Base-by-base conservation (phyloP, 1,140 invertebrate genomes). In the Hermatobates lingyangjiaoensis region DNA sequence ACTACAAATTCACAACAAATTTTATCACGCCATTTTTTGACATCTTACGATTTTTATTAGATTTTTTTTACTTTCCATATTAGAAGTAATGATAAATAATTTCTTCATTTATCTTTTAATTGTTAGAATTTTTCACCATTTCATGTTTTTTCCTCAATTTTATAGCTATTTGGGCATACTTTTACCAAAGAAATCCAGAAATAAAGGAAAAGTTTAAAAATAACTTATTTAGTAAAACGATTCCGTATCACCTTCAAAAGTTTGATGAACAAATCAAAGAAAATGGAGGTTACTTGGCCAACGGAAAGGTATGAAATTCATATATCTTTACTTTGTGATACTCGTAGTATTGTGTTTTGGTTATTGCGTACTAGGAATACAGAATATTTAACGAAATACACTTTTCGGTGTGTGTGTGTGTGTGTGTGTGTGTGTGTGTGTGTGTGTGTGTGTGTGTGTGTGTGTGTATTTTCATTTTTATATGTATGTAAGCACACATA, bases 221-320 rank as follows among this genome's bases (percentile, higher is more conserved):
- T 27, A 23, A 56, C 23, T 53, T 68, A 12, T 47, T 63, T 7
- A 60, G 64, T 44, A 60, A 63, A 39, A 62, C 60, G 3, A 56
- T 68, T 5, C 74, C 75, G 51, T 74, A 71, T 56, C 77, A 73
- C 59, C 59, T 77, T 57, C 66, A 71, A 54, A 74, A 71, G 60
- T 66, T 77, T 40, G 70, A 75, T 48, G 58, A 61, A 5, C 57
- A 64, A 51, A 60, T 68, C 0, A 62, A 66, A 40, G 61, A 64
- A 25, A 74, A 74, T 47, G 65, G 61, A 0, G 68, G 68, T 27
- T 68, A 66, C 27, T 66, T 72, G 12, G 64, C 74, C 7, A 68
- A 69, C 42, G 67, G 68, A 47, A 63, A 69, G 58, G 69, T 71
- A 57, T 56, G 49, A 44, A 34, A 34, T n/a, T 34, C 42, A 27